Percentiles rank a stretch among this genome's conserved stretches.
phyloP scores from a whole-genome alignment of 2,888 invertebrate species.

The Yponomeuta cagnagella region DNA sequence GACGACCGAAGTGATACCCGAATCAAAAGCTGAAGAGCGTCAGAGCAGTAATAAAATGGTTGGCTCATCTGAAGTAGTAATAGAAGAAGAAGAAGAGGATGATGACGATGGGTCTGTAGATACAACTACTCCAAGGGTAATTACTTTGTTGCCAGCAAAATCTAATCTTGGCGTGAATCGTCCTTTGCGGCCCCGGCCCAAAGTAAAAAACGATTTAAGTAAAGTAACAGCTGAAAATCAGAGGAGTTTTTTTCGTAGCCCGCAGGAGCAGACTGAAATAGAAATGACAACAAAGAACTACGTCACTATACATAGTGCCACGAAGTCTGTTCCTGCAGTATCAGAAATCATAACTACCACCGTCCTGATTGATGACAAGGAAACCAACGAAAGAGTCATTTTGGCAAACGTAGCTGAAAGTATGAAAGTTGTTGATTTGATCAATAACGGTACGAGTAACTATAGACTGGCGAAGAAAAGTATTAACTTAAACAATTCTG shows the following conservation, averaged over 20 bases:
- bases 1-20: slow-evolving; percentile 28
- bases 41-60: slow-evolving; percentile 50
- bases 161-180: slow-evolving; percentile 86
- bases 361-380: slow-evolving; percentile 28
- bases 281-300: slow-evolving; percentile 47
- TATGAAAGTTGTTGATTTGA: slow-evolving; percentile 31
- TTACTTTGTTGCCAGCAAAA: slow-evolving; percentile 84
- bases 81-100: slow-evolving; percentile 49
- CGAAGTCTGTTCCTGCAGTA: slow-evolving; percentile 29
- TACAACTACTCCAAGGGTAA: slow-evolving; percentile 54
- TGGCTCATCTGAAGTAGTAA: slow-evolving; percentile 63
- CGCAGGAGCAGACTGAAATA: slow-evolving; percentile 40
- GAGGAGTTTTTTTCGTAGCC: slow-evolving; percentile 49
- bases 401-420: slow-evolving; percentile 36
- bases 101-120: not conserved
- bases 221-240: slow-evolving; percentile 49
- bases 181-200: slow-evolving; percentile 80
- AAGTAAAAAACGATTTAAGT: slow-evolving; percentile 50
- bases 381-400: slow-evolving; percentile 29
- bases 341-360: slow-evolving; percentile 36
- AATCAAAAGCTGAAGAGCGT: slow-evolving; percentile 36
- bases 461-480: slow-evolving; percentile 61
- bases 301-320: slow-evolving; percentile 31
- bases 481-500: slow-evolving; percentile 39
- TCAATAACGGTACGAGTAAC: slow-evolving; percentile 31